Conservation (phyloP, 2,888 invertebrate genomes). For the Tridacna gigas region DNA sequence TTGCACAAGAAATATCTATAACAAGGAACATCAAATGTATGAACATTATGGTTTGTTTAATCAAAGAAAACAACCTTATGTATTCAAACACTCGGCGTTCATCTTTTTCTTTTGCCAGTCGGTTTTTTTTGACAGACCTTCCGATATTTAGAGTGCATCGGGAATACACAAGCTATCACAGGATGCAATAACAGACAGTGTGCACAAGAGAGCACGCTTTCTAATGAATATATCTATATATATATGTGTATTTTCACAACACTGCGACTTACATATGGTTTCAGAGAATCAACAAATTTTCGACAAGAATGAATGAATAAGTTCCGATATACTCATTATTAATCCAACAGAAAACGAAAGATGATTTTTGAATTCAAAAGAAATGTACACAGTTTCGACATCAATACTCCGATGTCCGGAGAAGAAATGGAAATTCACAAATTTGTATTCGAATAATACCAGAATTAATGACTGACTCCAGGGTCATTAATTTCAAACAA, state of each 20-base stretch:
- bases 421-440: background rate
- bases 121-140: too few species aligned
- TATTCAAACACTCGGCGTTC: too few species aligned
- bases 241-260: slow-evolving; percentile 1
- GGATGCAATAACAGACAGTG: too few species aligned
- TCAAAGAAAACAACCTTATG: too few species aligned
- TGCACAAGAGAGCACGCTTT: background rate
- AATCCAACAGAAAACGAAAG: background rate
- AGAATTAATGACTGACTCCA: background rate
- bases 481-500: slow-evolving; percentile 1
- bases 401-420: background rate
- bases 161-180: too few species aligned
- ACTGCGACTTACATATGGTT: slow-evolving; percentile 9
- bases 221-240: background rate
- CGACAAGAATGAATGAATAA: background rate
- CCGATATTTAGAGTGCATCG: too few species aligned
- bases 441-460: background rate
- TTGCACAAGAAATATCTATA: too few species aligned
- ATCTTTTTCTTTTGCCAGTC: too few species aligned
- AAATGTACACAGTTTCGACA: background rate
- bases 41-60: too few species aligned
- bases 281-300: background rate
- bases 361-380: background rate
- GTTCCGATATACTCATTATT: background rate
- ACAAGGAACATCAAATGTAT: too few species aligned